phyloP scores from a whole-genome alignment of 1,140 invertebrate genomes.

The Zaprionus vittiger region DNA sequence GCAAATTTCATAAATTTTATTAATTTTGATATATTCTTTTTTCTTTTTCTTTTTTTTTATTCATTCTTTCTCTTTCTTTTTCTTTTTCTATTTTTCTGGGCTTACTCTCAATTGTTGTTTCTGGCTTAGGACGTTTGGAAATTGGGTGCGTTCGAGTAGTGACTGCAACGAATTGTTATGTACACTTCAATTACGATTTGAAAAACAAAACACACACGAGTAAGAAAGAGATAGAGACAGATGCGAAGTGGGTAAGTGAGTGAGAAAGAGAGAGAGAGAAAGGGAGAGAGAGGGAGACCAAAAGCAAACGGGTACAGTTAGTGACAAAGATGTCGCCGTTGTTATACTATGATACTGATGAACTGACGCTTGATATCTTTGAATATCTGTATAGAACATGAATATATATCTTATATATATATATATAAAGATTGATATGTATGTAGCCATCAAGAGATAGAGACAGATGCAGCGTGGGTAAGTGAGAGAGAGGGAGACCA shows the following conservation, averaged over 20 bases:
- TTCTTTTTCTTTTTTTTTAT: slow-evolving; percentile 5
- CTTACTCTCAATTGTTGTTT: slow-evolving; percentile 96
- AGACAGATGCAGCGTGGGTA: slow-evolving; percentile 10
- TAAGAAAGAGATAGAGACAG: slow-evolving; percentile 16
- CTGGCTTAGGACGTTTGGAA: slow-evolving; percentile 92
- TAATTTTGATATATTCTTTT: neutral
- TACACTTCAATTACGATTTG: slow-evolving; percentile 68
- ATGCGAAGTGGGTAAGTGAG: neutral
- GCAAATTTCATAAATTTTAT: slow-evolving; percentile 11
- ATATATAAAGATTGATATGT: no score
- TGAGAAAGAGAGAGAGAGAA: slow-evolving; percentile 4
- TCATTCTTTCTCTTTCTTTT: neutral
- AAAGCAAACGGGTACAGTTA: slow-evolving; percentile 16
- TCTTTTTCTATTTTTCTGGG: slow-evolving; percentile 71
- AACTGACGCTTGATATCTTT: no score
- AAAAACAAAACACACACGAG: slow-evolving; percentile 24
- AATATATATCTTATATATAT: no score
- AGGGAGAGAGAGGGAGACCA: neutral
- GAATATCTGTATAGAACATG: no score
- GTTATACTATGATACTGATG: no score
- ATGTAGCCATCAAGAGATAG: neutral
- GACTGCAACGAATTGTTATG: slow-evolving; percentile 89
- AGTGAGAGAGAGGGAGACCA: neutral
- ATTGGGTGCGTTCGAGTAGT: slow-evolving; percentile 94
- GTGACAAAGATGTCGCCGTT: slow-evolving; percentile 1